These are phyloP conservation scores for Myxocyprinus asiaticus DNA, from an alignment of 2,113 vertebrate genomes.

Conservation along the genomic window DNA sequence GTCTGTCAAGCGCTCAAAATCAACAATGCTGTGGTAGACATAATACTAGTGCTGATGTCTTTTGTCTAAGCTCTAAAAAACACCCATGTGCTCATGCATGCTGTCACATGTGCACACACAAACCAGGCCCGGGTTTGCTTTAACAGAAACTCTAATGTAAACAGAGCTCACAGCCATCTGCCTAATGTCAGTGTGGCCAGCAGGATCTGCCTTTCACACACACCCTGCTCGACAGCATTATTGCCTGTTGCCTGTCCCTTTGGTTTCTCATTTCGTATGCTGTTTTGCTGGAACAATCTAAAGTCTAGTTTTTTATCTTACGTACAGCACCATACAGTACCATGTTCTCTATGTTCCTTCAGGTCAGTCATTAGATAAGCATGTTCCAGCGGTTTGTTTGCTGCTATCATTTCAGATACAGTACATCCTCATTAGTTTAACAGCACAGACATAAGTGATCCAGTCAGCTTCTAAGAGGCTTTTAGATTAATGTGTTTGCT, in stretches of 20 bases:
- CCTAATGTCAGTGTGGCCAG: slow-evolving; percentile 73
- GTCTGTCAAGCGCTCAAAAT: too few species aligned
- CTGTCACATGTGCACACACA: slow-evolving; percentile 25
- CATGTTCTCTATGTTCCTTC: neutral
- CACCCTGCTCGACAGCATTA: neutral
- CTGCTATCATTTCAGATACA: neutral
- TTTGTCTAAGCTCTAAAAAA: slow-evolving; percentile 2
- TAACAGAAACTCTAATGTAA: slow-evolving; percentile 76
- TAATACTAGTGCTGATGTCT: neutral
- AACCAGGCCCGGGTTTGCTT: slow-evolving; percentile 57
- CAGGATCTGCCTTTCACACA: slow-evolving; percentile 55
- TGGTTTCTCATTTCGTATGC: neutral
- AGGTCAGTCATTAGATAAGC: neutral
- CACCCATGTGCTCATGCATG: neutral
- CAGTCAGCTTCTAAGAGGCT: neutral
- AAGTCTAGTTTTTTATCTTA: neutral
- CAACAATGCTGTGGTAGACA: neutral
- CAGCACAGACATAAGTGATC: slow-evolving; percentile 4
- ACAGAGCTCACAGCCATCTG: slow-evolving; percentile 77
- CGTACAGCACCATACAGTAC: neutral
- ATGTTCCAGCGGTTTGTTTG: neutral
- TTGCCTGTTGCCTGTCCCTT: neutral
- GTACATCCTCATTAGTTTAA: neutral
- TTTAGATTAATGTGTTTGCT: neutral
- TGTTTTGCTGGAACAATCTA: neutral